Base-by-base conservation (phyloP, 1,140 invertebrate genomes). In the Drosophila seguyi region DNA sequence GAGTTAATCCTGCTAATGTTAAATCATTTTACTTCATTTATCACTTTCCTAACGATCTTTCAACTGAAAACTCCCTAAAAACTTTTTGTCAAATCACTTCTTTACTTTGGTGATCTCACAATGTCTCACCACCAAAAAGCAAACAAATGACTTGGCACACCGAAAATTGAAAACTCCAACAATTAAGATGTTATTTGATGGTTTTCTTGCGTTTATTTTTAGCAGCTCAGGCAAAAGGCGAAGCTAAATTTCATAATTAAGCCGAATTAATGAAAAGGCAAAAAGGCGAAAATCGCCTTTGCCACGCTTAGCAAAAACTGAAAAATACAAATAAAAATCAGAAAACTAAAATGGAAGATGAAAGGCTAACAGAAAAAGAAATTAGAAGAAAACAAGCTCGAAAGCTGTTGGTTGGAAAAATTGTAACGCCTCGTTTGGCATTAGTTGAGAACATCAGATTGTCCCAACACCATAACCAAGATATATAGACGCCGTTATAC, bases 341-440 rank as follows among this genome's bases (percentile, higher is more conserved):
- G 27, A 29, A 29, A 50, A 31, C 25, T 1, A 6, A 50, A 2
- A n/a, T 31, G 44, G 6, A 55, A 74, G 41, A 34, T 20, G 22
- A n/a, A 47, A 31, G 36, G 20, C 20, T 20, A 45, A 62, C 6
- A 34, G 14, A 29, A 45, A 36, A 62, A 45, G n/a, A 62, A 38
- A 62, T 45, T 29, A 38, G 63, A 42, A 72, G 66, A 56, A 56
- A 72, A 69, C 50, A 48, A 58, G 18, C 48, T 55, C 6, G 10
- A 36, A 14, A 59, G 6, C 29, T 45, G 36, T 16, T 29, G 13
- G 14, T 6, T 38, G 36, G 11, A 72, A 36, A 39, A 48, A 41
- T 71, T 71, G 66, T 72, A 72, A 72, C 68, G 68, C 68, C 68
- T 72, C 66, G 68, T 71, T 69, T 72, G 68, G 18, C 66, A 59